These are phyloP conservation scores for Hartigia nigra DNA, from an alignment of 2,888 invertebrate species.

Conservation along the genomic window DNA sequence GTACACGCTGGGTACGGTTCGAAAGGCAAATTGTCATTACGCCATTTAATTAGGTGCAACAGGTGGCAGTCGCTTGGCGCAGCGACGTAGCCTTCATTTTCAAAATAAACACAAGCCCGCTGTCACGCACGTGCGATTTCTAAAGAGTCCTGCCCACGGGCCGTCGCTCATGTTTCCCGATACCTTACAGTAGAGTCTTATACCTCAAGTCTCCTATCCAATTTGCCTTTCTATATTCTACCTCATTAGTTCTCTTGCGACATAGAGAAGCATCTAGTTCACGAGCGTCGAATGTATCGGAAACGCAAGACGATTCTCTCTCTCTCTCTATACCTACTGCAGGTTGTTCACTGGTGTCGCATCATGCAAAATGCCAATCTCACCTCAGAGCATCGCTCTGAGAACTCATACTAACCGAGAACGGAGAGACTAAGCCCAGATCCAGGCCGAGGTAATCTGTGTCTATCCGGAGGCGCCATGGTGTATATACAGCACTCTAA, in stretches of 20 bases:
- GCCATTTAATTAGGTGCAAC: conserved; percentile 53
- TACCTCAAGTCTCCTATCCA: neutral
- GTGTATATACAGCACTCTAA: conserved; percentile 18
- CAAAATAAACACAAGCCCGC: conserved; percentile 5
- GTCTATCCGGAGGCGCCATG: conserved; percentile 62
- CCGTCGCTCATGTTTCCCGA: neutral
- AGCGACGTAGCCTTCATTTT: neutral
- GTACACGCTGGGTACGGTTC: conserved; percentile 42
- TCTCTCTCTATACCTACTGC: neutral
- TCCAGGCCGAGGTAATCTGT: conserved; percentile 60
- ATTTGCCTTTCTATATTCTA: neutral
- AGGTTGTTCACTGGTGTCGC: neutral
- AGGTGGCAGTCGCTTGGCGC: conserved; percentile 28
- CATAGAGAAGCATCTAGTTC: neutral
- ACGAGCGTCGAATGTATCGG: neutral
- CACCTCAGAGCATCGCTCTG: neutral
- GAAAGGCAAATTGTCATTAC: conserved; percentile 50
- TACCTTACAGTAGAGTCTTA: neutral
- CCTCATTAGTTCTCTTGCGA: neutral
- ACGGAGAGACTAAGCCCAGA: conserved; percentile 66
- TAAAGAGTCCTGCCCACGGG: neutral
- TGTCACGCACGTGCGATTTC: conserved; percentile 8
- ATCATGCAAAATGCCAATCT: neutral
- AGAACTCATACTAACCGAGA: conserved; percentile 66
- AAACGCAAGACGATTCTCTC: neutral